Evolutionary conservation across 2,113 vertebrate genomes (phyloP), one percentile per base, ranked within the genome.

Genomic region (Elachura formosa): DNA sequence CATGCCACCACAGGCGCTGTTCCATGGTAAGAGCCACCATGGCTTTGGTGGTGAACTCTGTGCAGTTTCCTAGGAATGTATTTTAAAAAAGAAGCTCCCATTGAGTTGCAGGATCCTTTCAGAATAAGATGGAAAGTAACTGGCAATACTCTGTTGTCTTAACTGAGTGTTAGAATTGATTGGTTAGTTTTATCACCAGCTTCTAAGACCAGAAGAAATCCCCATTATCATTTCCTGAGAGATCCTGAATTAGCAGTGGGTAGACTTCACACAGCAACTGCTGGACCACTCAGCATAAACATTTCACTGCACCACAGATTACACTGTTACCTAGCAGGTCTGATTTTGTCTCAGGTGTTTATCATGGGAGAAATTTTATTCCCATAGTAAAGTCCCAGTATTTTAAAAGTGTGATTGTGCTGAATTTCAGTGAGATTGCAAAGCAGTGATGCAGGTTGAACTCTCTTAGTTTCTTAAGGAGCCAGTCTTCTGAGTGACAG

Each of bases 1-100:
- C 85, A 99, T 99, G 99, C 99, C 99, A 1, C 99, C 99, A 0
- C 99, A 99, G 96, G 99, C 99, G 0, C 96, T 99, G 13, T 99
- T 99, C 96, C 99, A 99, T 5, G 99, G 99, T 99, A 97, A 98
- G 87, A 15, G 48, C 34, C 48, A 5, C 62, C 17, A 2, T 33
- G 40, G 15, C 6, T 54, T 61, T 61, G 38, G 46, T 46, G 38
- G 38, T 19, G 25, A 55, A 8, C 22, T 1, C 1, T 5, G 15
- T 5, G 0, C 26, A 5, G 12, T 48, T 80, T 31, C 41, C 19
- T 24, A 71, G 68, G 46, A 78, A 43, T 33, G 17, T 43, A 4
- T 66, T 83, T 16, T 25, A 9, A 48, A 29, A 54, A 71, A 18
- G 1, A 28, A 43, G 23, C 17, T 71, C 17, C 11, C 25, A 29